phyloP scores from a whole-genome alignment of 2,888 invertebrate species.

The Eledona agricola region DNA sequence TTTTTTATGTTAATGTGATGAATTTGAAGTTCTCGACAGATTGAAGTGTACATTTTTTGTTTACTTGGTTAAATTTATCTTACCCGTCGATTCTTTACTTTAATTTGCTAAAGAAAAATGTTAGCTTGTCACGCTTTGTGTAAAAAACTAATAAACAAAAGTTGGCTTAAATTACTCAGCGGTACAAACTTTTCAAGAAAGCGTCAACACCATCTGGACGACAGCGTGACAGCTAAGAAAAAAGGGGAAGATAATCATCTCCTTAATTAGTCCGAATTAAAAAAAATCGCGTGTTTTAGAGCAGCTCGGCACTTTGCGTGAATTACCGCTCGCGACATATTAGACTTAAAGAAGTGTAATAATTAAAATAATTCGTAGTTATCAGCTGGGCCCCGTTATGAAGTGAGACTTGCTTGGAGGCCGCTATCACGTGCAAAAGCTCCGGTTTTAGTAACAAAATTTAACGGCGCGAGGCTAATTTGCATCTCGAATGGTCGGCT shows the following conservation, averaged over 20 bases:
- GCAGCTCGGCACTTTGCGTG: conserved; percentile 20
- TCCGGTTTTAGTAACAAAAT: conserved; percentile 56
- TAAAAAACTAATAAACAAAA: no score
- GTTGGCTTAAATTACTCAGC: background rate
- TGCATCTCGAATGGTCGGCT: conserved; percentile 58
- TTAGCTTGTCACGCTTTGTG: no score
- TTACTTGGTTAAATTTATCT: no score
- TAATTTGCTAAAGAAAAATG: no score
- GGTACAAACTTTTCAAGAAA: background rate
- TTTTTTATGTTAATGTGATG: no score
- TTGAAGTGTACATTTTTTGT: no score
- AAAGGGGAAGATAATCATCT: no score
- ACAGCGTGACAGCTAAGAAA: no score
- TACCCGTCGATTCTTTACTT: no score
- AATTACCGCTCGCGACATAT: conserved; percentile 30
- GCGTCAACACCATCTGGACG: background rate
- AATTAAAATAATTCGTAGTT: conserved; percentile 45
- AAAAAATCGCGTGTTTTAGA: conserved; percentile 11
- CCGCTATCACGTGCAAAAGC: conserved; percentile 54
- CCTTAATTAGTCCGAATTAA: conserved; percentile 12
- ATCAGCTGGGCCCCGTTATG: conserved; percentile 46
- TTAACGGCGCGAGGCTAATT: conserved; percentile 60
- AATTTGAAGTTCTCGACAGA: no score
- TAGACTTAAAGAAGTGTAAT: conserved; percentile 44
- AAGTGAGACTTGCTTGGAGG: conserved; percentile 50